Base-by-base conservation (phyloP, 2,888 invertebrate species). In the Galerucella calmariensis region DNA sequence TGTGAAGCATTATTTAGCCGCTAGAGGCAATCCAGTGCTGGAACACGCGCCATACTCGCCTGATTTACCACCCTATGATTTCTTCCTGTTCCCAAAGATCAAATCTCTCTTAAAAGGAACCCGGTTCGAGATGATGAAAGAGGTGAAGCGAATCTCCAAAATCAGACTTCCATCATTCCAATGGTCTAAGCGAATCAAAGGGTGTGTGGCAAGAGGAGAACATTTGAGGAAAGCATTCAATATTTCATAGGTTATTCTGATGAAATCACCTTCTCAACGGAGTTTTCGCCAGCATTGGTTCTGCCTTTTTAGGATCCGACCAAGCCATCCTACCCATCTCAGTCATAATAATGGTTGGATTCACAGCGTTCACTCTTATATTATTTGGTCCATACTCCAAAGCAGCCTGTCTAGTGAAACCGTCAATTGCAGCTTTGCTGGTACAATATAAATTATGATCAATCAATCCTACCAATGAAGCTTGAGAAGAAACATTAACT, bases 291-390 rank as follows among this genome's bases (percentile, higher is more conserved):
- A 94, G 84, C 92, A 98, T 91, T 0, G 90, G 90, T 2, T 89
- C 89, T 0, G 94, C 91, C 83, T 94, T 95, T 0, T 86, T 88
- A 0, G 95, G 94, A 82, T 96, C 94, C 12, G 93, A 90, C 98
- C 98, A 99, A 8, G 88, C 90, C n/a, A 90, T 86, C 76, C 90
- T 90, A 0, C 97, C 97, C 94, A 98, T 93, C 69, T 93, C 94
- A 0, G 98, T 98, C 90, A 97, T 89, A n/a, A 97, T 94, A 0
- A 97, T 97, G 0, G 98, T 98, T 0, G 98, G 98, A 87, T 97
- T 97, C 0, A 98, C 94, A n/a, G 92, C 90, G 86, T 98, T 98
- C 0, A 95, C 94, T 24, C 98, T 92, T 81, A 98, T 97, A 53
- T 92, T 91, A 76, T 93, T 89, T 0, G 92, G 91, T 0, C 97